Base-by-base conservation (phyloP, 2,113 vertebrate species). In the Diadophis punctatus region DNA sequence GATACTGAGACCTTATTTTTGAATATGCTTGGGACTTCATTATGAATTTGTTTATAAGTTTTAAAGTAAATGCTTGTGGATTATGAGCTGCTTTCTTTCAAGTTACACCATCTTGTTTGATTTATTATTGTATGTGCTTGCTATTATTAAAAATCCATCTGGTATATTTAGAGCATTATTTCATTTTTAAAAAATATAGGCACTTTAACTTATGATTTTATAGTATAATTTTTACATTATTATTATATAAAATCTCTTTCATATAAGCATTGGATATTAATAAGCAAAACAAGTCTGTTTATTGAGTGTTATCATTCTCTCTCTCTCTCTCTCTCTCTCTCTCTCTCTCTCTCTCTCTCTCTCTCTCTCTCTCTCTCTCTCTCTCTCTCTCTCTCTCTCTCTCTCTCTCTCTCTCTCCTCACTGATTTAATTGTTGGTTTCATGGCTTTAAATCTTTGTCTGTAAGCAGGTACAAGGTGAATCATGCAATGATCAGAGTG, bases 21-120 rank as follows among this genome's bases (percentile, higher is more conserved):
- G 88, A 63, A 86, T 68, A 3, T 90, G 46, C 34, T 52, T 88
- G 53, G 53, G 25, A 91, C 46, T 88, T 93, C 56, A 90, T 46
- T 94, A 88, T 48, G 25, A 93, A 95, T 92, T 92, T 92, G 3
- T 92, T 94, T 93, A 56, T 90, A 49, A 58, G 90, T 8, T 18
- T 80, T 93, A 92, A 86, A 93, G 93, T 94, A 93, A 92, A 6
- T 87, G 63, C 68, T 56, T 49, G 48, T 27, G 0, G 2, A 14
- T 94, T 91, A 91, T 11, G 89, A 93, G 27, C 11, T 93, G 93
- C 92, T 93, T 43, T 93, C 2, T 94, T 94, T 94, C 58, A 80
- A 90, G 63, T 93, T 10, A 92, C 93, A 92, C 85, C 60, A 90
- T 88, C 30, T n/a, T 93, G 39, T 1, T 94, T 30, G 4, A 74